A percentile compares a stretch with the other conserved stretches of the same genome.
phyloP scores from a whole-genome alignment of 2,113 vertebrate species.

The Mellivora capensis region DNA sequence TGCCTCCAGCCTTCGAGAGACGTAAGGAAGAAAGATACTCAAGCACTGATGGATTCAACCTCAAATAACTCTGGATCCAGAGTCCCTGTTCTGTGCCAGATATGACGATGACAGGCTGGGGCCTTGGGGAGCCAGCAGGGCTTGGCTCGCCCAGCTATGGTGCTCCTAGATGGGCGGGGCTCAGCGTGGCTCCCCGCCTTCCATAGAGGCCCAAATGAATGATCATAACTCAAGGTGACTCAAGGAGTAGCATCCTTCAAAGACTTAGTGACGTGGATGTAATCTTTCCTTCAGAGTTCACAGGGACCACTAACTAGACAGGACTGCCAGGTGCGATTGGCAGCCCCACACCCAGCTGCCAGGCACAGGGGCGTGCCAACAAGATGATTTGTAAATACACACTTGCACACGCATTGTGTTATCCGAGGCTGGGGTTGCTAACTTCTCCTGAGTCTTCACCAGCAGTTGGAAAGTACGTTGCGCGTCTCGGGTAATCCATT shows the following conservation, averaged over 20 bases:
- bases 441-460: background rate
- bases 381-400: background rate
- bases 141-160: background rate
- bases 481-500: background rate
- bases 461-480: background rate
- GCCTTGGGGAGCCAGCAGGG: background rate
- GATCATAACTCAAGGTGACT: background rate
- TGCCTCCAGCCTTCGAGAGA: background rate
- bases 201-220: background rate
- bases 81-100: background rate
- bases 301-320: background rate
- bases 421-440: background rate
- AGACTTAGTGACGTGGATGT: background rate
- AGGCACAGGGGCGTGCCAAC: background rate
- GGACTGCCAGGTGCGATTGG: background rate
- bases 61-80: background rate
- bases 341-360: background rate
- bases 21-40: background rate
- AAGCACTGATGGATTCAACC: background rate
- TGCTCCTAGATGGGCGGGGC: background rate
- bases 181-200: background rate
- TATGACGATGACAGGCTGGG: background rate
- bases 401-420: background rate
- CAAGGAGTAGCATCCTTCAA: background rate
- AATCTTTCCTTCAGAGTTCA: background rate